Evolutionary conservation across 2,113 vertebrate genomes (phyloP).

Genomic region (Cavia aperea): DNA sequence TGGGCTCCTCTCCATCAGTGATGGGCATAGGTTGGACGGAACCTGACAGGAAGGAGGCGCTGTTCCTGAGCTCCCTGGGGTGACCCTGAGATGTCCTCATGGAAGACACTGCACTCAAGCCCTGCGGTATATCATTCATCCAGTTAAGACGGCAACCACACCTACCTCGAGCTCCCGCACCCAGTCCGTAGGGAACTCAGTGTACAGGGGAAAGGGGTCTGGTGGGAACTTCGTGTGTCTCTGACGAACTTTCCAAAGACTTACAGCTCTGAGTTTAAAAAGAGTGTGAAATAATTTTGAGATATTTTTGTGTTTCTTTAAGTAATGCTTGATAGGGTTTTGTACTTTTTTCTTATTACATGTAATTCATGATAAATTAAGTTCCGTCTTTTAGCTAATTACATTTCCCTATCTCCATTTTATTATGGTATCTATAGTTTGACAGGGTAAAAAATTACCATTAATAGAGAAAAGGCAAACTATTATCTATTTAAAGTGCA

Average conservation of each 20-base stretch:
- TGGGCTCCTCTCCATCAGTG: background rate
- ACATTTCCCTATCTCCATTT: conserved; percentile 61
- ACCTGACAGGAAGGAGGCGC: background rate
- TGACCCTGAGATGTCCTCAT: background rate
- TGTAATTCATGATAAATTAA: conserved; percentile 76
- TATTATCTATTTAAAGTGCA: conserved; percentile 71
- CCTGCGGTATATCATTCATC: background rate
- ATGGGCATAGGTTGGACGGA: background rate
- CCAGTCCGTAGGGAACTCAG: background rate
- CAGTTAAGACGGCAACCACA: conserved; percentile 25
- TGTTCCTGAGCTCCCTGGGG: background rate
- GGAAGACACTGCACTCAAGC: background rate
- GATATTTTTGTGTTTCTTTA: conserved; percentile 53
- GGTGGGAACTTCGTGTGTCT: conserved; percentile 28
- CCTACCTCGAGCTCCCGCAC: background rate
- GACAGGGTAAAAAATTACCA: conserved; percentile 74
- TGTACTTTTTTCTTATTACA: conserved; percentile 36
- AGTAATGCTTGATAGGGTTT: conserved; percentile 54
- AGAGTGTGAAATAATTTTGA: conserved; percentile 40
- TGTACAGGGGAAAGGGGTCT: background rate
- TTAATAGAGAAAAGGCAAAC: conserved; percentile 71
- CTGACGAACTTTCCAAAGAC: conserved; percentile 31
- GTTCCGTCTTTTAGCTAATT: conserved; percentile 69
- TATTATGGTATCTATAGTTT: conserved; percentile 67
- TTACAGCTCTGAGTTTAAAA: conserved; percentile 37